These are phyloP conservation scores for Sinotaia quadrata DNA, from an alignment of 2,888 invertebrate genomes.

Conservation along the genomic window DNA sequence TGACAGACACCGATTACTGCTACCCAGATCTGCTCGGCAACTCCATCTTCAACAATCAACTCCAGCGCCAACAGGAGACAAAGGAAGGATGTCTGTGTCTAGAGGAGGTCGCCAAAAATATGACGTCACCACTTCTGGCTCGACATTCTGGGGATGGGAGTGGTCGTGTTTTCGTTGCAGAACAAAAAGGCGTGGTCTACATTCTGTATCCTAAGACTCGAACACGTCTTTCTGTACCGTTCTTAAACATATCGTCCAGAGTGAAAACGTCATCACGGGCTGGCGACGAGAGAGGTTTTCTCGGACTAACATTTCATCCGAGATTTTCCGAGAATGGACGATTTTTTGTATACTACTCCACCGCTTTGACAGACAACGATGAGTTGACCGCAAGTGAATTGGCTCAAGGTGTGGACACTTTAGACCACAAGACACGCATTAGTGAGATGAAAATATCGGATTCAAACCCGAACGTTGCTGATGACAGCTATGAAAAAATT, in stretches of 20 bases:
- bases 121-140: slow-evolving; percentile 58
- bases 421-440: slow-evolving; percentile 47
- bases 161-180: slow-evolving; percentile 62
- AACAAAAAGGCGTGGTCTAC: slow-evolving; percentile 46
- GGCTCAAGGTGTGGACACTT: neutral
- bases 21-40: slow-evolving; percentile 58
- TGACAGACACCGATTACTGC: slow-evolving; percentile 64
- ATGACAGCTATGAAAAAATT: slow-evolving; percentile 47
- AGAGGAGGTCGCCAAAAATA: slow-evolving; percentile 43
- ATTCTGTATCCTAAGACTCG: slow-evolving; percentile 12
- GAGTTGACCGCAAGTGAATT: slow-evolving; percentile 13
- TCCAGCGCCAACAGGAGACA: slow-evolving; percentile 12
- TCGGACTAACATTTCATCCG: slow-evolving; percentile 34
- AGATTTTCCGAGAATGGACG: slow-evolving; percentile 49
- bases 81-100: slow-evolving; percentile 64
- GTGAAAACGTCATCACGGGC: neutral
- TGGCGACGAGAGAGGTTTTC: slow-evolving; percentile 33
- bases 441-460: slow-evolving; percentile 51
- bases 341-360: slow-evolving; percentile 65
- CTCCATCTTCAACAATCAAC: slow-evolving; percentile 4
- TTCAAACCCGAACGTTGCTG: slow-evolving; percentile 50
- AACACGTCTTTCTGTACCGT: slow-evolving; percentile 8
- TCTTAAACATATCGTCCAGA: slow-evolving; percentile 12
- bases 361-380: slow-evolving; percentile 13
- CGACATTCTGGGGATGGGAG: slow-evolving; percentile 62